A percentile compares a stretch with the other conserved stretches of the same genome.
phyloP scores from a whole-genome alignment of 2,113 vertebrate genomes.

The Otocyon megalotis region DNA sequence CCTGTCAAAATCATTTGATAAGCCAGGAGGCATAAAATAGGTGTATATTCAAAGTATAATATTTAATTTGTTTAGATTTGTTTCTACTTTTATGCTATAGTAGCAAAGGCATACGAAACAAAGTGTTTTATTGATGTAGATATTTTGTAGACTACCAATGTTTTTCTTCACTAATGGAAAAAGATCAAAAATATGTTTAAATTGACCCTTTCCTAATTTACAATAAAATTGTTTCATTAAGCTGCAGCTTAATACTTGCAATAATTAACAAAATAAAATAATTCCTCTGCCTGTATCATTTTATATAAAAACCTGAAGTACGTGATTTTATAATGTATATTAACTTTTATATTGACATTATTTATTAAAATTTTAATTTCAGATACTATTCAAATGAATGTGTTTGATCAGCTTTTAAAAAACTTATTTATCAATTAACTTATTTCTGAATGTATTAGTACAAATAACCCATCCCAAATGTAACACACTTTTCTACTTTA shows the following conservation, averaged over 20 bases:
- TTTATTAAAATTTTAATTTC: slow-evolving; percentile 5
- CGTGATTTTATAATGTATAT: background rate
- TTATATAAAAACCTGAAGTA: background rate
- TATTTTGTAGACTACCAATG: background rate
- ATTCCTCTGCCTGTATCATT: accelerated
- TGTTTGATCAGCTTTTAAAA: background rate
- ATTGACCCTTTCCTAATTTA: background rate
- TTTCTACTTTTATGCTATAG: background rate
- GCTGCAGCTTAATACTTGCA: background rate
- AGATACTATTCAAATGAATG: background rate
- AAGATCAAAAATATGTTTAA: background rate
- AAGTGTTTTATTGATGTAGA: background rate
- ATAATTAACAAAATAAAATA: background rate
- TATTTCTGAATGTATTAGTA: background rate
- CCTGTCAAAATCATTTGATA: background rate
- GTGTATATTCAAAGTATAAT: background rate
- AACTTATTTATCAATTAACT: background rate
- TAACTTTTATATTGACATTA: background rate
- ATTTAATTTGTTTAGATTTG: slow-evolving; percentile 21
- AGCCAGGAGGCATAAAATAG: background rate
- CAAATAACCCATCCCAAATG: background rate
- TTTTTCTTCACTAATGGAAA: slow-evolving; percentile 34
- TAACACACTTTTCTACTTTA: background rate
- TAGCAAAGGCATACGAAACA: background rate
- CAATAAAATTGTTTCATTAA: background rate